Conservation (phyloP, 2,797 vertebrate species). For the Nyctibius grandis region DNA sequence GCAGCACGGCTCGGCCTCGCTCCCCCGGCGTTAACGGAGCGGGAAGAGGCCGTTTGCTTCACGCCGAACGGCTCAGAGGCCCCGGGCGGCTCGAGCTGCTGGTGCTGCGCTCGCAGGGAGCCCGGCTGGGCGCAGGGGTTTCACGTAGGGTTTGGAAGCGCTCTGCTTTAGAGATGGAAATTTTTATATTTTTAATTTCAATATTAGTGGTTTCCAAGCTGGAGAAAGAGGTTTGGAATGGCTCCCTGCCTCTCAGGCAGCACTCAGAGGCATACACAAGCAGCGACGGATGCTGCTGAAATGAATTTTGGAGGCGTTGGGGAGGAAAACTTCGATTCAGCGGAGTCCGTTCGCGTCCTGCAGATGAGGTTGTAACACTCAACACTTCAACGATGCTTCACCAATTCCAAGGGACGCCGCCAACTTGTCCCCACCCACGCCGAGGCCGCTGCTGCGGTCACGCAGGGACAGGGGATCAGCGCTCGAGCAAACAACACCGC, state of each 20-base stretch:
- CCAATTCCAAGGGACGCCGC: background rate
- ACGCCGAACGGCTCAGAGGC: accelerated
- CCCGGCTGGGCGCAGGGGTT: background rate
- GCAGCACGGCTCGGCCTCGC: too few relatives aligned
- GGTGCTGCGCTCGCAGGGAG: background rate
- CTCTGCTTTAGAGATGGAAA: background rate
- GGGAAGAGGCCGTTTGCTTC: background rate
- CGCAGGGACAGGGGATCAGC: background rate
- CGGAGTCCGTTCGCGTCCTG: background rate
- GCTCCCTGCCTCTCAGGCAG: background rate
- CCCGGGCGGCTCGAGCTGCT: background rate
- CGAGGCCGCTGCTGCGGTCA: background rate
- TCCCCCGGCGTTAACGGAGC: too few relatives aligned
- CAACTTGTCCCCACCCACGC: background rate
- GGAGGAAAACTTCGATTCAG: background rate
- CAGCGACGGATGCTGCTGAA: background rate
- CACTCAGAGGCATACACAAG: background rate
- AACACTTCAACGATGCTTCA: background rate
- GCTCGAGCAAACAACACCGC: background rate
- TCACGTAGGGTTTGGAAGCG: background rate
- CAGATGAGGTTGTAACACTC: background rate
- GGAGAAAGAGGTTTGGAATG: background rate
- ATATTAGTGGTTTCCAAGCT: background rate
- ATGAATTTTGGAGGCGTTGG: background rate
- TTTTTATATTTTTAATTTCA: background rate